A percentile compares a stretch with the other conserved stretches of the same genome.
Evolutionary conservation across 2,888 invertebrate genomes (phyloP).

Genomic region (Physocephala rufipes): DNA sequence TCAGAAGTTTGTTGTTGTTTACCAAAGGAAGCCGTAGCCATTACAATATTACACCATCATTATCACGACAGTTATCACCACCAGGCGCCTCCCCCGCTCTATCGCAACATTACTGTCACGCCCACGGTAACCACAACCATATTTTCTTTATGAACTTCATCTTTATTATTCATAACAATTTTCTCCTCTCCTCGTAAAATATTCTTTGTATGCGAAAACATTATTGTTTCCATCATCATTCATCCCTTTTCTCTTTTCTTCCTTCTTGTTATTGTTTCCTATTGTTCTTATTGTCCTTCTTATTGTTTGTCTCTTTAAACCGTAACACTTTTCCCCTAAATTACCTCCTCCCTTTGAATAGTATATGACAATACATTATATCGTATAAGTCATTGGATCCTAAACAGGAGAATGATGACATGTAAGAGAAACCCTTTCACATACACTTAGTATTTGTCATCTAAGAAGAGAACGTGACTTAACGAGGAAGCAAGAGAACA

Average conservation of each 20-base stretch:
- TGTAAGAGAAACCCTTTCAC: no score
- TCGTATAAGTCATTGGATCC: no score
- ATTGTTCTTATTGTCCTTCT: not conserved
- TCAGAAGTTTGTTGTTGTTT: no score
- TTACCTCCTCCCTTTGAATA: not conserved
- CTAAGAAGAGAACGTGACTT: not conserved
- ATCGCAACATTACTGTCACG: no score
- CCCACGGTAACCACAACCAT: not conserved
- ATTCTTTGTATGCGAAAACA: not conserved
- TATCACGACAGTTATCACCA: no score
- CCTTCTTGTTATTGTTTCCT: not conserved
- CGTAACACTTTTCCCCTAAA: no score
- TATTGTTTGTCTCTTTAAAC: no score
- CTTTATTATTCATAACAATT: constrained; percentile 14
- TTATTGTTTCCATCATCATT: not conserved
- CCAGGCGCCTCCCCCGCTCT: no score
- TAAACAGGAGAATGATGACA: no score
- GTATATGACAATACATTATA: not conserved
- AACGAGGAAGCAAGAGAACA: not conserved
- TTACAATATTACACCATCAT: no score
- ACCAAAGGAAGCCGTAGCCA: no score
- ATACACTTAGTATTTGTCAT: no score
- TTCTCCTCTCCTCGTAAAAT: constrained; percentile 6
- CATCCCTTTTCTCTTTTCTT: not conserved
- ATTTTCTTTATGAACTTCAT: constrained; percentile 13